Base-by-base conservation (phyloP, 2,888 invertebrate species). In the Serrognathus titanus region DNA sequence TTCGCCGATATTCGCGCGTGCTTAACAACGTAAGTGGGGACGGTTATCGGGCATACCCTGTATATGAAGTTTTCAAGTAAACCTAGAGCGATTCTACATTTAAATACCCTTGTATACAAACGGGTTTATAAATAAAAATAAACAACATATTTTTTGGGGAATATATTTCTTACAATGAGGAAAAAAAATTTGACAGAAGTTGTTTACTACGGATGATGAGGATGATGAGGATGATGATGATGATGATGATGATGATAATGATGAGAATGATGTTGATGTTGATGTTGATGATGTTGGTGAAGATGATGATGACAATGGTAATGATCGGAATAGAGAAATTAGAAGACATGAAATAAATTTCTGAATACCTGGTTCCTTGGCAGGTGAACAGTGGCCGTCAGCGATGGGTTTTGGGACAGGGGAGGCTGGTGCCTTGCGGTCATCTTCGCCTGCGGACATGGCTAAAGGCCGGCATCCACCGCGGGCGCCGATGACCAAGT, bases 341-440 rank as follows among this genome's bases (percentile, higher is more conserved):
- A 24, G 24, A 31, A 31, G 24, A 31, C 5, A 31, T 31, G 20
- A 16, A 41, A 38, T 38, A 46, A 54, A 49, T 8, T 49, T 52
- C 46, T 41, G 59, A 57, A 59, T 72, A 75, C 73, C 75, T 72
- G 74, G 70, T 67, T 70, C 70, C 63, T 76, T 75, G 48, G 75
- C 70, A 53, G 77, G 76, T 62, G 76, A 73, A 67, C 77, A 77
- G 70, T 77, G 77, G 64, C 76, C 76, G 65, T 78, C 77, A 65
- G 71, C 76, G 60, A 75, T 72, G 60, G 73, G 72, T 67, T 75
- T 75, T 58, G 65, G 66, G 63, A 58, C 65, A 62, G 65, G 69
- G 65, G 65, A 70, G 66, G 64, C 69, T 60, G 69, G 61, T 66
- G 71, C 69, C 67, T 74, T 73, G 66, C 70, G 69, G 68, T 74